These are phyloP conservation scores for Orchesella cincta DNA, from an alignment of 1,140 invertebrate genomes.

Conservation along the genomic window DNA sequence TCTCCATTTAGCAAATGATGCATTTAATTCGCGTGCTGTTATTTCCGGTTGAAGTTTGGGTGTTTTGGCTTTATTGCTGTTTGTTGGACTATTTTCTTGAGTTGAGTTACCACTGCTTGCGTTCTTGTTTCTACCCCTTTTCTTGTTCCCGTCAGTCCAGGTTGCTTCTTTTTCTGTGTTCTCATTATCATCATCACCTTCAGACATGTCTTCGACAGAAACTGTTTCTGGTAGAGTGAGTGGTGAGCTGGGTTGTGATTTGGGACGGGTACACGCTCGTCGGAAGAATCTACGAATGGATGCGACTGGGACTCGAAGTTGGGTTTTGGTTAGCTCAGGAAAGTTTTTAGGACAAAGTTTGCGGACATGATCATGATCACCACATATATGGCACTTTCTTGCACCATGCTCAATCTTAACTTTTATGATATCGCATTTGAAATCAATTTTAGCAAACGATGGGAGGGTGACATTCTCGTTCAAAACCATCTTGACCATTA, in stretches of 20 bases:
- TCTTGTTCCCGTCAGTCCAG: neutral
- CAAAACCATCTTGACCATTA: neutral
- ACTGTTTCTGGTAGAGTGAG: neutral
- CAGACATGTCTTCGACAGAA: no score
- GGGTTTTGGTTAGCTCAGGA: neutral
- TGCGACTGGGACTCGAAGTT: neutral
- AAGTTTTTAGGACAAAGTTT: slow-evolving; percentile 15
- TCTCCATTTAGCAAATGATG: neutral
- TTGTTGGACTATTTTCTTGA: neutral
- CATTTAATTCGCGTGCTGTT: neutral
- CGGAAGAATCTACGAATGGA: neutral
- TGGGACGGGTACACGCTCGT: neutral
- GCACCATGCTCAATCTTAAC: neutral
- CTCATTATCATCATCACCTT: no score
- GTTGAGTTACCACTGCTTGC: no score
- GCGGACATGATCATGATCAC: neutral
- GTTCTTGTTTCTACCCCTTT: neutral
- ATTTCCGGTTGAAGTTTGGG: neutral
- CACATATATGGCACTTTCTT: neutral
- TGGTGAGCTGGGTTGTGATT: neutral
- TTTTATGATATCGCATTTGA: neutral
- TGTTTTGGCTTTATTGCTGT: neutral
- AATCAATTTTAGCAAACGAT: neutral
- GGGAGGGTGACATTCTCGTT: neutral
- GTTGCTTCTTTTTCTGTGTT: neutral